Evolutionary conservation across 2,888 invertebrate genomes (phyloP).

Genomic region (Philereme transversata): DNA sequence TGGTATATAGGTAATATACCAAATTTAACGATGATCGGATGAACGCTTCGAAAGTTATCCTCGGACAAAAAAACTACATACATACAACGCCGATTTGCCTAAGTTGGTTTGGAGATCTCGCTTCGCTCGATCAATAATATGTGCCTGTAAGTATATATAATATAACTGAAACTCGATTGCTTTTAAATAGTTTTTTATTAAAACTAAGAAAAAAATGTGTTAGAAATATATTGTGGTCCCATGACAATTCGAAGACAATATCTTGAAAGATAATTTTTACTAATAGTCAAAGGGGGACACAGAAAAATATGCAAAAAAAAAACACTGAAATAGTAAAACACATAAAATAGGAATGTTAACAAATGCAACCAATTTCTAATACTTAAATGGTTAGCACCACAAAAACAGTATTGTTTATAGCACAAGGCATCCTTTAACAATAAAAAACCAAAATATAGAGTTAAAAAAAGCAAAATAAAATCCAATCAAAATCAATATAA

Average conservation of each 20-base stretch:
- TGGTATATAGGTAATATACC: no score
- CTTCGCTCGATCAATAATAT: no score
- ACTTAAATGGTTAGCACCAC: constrained; percentile 19
- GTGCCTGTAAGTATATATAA: no score
- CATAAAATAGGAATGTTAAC: constrained; percentile 24
- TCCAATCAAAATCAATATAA: no score
- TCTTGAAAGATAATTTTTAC: not conserved
- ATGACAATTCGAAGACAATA: not conserved
- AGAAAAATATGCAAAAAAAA: constrained; percentile 1
- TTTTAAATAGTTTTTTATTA: constrained; percentile 26
- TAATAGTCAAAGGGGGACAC: constrained; percentile 2
- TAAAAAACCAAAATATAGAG: not conserved
- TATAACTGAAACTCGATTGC: constrained; percentile 1
- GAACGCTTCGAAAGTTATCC: no score
- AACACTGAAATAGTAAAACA: constrained; percentile 3
- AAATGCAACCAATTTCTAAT: constrained; percentile 25
- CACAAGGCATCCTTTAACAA: not conserved
- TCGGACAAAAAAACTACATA: no score
- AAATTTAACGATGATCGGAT: no score
- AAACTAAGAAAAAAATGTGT: constrained; percentile 29
- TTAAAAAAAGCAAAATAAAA: no score
- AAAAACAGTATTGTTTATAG: not conserved
- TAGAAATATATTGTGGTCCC: constrained; percentile 16
- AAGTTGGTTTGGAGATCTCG: no score
- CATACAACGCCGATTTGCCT: no score